phyloP scores from a whole-genome alignment of 2,113 vertebrate species.

The Oceanites oceanicus region DNA sequence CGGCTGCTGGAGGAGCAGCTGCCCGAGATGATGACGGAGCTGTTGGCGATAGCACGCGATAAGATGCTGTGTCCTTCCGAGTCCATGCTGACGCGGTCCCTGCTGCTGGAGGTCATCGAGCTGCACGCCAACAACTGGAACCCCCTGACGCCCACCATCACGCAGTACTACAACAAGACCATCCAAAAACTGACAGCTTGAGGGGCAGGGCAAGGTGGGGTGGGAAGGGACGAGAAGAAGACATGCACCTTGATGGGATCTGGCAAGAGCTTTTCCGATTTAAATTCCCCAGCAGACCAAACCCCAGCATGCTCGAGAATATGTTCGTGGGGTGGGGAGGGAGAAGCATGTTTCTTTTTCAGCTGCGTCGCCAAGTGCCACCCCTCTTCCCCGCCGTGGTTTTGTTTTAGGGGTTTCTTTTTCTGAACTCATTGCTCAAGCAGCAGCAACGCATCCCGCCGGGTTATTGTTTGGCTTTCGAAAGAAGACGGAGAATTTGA shows the following conservation, averaged over 20 bases:
- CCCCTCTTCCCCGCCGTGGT: conserved; percentile 38
- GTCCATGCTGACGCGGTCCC: conserved; percentile 92
- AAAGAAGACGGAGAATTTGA: conserved; percentile 62
- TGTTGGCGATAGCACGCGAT: conserved; percentile 89
- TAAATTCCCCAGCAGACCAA: conserved; percentile 41
- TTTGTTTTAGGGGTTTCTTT: conserved; percentile 57
- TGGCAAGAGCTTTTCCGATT: neutral
- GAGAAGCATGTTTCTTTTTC: conserved; percentile 77
- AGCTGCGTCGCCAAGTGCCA: conserved; percentile 58
- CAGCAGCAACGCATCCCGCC: conserved; percentile 22
- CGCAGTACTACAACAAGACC: conserved; percentile 98
- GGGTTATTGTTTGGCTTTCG: conserved; percentile 60
- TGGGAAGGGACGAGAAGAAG: conserved; percentile 54
- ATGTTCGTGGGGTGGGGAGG: conserved; percentile 43
- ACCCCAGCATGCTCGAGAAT: conserved; percentile 69
- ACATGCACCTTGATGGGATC: neutral
- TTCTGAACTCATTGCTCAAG: conserved; percentile 34
- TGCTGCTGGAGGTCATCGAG: conserved; percentile 98
- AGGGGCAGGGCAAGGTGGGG: conserved; percentile 52
- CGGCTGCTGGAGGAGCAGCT: conserved; percentile 95
- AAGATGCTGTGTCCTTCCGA: conserved; percentile 96
- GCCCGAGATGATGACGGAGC: conserved; percentile 96
- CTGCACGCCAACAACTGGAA: conserved; percentile 96
- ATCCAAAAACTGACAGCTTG: conserved; percentile 96
- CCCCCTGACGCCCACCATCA: conserved; percentile 92